These are phyloP conservation scores for Buathra laborator DNA, from an alignment of 2,888 invertebrate species.

Conservation along the genomic window DNA sequence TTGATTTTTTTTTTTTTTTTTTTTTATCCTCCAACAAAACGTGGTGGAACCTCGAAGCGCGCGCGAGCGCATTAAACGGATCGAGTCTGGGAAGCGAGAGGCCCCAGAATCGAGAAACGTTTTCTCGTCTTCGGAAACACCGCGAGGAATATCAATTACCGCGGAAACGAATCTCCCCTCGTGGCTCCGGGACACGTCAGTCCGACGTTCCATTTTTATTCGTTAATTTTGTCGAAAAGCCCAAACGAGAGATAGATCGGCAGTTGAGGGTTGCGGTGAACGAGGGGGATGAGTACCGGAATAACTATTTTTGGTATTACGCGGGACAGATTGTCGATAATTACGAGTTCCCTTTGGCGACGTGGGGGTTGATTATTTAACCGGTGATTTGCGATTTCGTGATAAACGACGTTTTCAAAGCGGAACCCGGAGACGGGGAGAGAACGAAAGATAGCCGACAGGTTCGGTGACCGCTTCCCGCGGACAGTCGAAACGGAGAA, in stretches of 20 bases:
- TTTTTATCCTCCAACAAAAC: slow-evolving; percentile 37
- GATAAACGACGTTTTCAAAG: neutral
- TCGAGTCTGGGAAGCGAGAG: slow-evolving; percentile 13
- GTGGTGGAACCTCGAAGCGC: slow-evolving; percentile 52
- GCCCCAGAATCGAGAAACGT: slow-evolving; percentile 42
- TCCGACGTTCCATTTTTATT: neutral
- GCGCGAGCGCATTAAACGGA: slow-evolving; percentile 41
- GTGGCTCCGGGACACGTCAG: neutral
- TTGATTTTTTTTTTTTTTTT: slow-evolving; percentile 30
- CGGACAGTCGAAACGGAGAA: neutral
- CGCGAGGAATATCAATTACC: slow-evolving; percentile 63
- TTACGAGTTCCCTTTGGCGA: neutral
- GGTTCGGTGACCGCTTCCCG: neutral
- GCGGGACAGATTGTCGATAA: neutral
- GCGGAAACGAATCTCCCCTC: slow-evolving; percentile 30
- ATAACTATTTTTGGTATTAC: too few species aligned
- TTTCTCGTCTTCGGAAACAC: slow-evolving; percentile 20
- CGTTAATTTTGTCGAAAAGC: too few species aligned
- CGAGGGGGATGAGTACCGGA: too few species aligned
- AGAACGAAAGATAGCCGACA: slow-evolving; percentile 15
- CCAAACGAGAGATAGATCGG: too few species aligned
- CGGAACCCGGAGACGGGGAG: slow-evolving; percentile 2
- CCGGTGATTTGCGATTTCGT: neutral
- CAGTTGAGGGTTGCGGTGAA: too few species aligned
- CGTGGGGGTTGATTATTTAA: neutral